Evolutionary conservation across 2,888 invertebrate genomes (phyloP), one percentile per base, ranked within the genome.

Genomic region (Chrysomela aeneicollis): DNA sequence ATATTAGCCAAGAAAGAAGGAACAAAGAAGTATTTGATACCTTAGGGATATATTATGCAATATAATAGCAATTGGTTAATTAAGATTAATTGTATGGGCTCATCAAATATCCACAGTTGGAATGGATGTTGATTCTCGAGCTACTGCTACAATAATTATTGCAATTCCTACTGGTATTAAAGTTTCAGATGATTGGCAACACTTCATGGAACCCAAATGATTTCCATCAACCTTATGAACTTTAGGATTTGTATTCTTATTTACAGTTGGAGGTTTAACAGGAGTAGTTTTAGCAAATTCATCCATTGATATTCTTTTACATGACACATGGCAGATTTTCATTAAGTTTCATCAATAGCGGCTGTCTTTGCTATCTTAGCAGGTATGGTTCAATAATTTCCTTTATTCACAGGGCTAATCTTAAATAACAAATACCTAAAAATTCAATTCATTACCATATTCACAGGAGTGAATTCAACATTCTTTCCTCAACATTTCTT

Each of bases 41-140:
- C 6, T 42, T 61, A 47, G 61, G 61, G n/a, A 61, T 65, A 65
- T 61, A 61, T 52, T 65, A 65, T 53, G 93, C 92, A n/a, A 93
- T 93, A n/a, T n/a, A 87, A 72, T 91, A 83, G 87, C 90, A 64
- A 94, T 93, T 89, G 92, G 92, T 15, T 80, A 92, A 77, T 82
- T 93, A 85, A 92, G 92, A 72, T 94, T 93, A 87, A 87, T 93
- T 83, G 92, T 93, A 0, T 92, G 92, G 86, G 91, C 92, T 8
- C 93, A 93, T 80, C 92, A 93, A 80, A 93, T 93, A 87, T 94
- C 93, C 82, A 92, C 92, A 1, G 89, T 93, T 35, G 92, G 93
- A 0, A 89, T 93, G 87, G 92, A 93, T 83, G 88, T 92, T 65
- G 92, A 93, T 82, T 92, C 91, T 0, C 91, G 92, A 82, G 92